A percentile compares a stretch with the other conserved stretches of the same genome.
phyloP scores from a whole-genome alignment of 2,888 invertebrate species.

The Eupithecia exiguata region DNA sequence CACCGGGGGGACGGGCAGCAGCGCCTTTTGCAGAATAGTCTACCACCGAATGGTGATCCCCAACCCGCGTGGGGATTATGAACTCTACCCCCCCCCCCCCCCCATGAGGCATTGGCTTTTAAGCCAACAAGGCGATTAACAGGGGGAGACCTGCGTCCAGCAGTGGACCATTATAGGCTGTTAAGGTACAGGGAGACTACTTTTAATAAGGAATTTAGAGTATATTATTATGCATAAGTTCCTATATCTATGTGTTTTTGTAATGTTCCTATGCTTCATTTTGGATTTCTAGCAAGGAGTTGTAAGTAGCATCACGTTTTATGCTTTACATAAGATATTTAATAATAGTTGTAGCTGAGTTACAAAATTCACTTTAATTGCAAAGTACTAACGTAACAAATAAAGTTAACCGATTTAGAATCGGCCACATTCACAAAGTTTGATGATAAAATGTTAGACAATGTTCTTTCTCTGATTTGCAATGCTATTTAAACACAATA shows the following conservation, averaged over 20 bases:
- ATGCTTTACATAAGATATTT: slow-evolving; percentile 17
- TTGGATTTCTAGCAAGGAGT: slow-evolving; percentile 78
- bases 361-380: slow-evolving; percentile 23
- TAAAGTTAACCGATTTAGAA: slow-evolving; percentile 19
- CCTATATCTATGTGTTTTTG: slow-evolving; percentile 37
- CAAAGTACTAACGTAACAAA: slow-evolving; percentile 19
- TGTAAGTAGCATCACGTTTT: slow-evolving; percentile 67
- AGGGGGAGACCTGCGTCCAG: no score
- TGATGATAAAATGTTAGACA: slow-evolving; percentile 24
- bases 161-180: no score
- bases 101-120: no score
- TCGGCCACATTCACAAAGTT: slow-evolving; percentile 19
- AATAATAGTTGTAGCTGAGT: slow-evolving; percentile 22
- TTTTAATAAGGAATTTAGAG: not conserved
- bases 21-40: no score
- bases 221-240: not conserved
- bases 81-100: no score
- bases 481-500: slow-evolving; percentile 38
- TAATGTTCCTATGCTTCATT: slow-evolving; percentile 72
- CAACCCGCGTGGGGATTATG: no score
- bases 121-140: no score
- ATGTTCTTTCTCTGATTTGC: slow-evolving; percentile 39
- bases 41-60: no score
- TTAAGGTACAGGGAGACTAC: not conserved
- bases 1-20: no score